Percentiles rank a stretch among this genome's conserved stretches.
phyloP scores from a whole-genome alignment of 2,888 invertebrate species.

The Gortyna flavago region DNA sequence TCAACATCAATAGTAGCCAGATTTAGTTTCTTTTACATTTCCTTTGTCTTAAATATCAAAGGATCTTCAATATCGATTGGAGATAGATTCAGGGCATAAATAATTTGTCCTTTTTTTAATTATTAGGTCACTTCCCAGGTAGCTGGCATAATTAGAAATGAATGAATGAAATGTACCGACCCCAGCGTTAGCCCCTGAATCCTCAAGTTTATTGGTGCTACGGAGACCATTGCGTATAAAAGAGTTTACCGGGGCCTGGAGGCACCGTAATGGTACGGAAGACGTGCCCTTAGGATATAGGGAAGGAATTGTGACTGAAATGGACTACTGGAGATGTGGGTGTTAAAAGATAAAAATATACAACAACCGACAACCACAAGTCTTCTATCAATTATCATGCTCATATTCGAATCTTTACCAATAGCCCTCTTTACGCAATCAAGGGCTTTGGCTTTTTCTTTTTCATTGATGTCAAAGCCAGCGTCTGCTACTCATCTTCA shows the following conservation, averaged over 20 bases:
- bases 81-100: background rate
- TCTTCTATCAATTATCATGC: too few species aligned
- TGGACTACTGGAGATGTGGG: background rate
- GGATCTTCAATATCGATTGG: constrained; percentile 28
- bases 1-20: constrained; percentile 45
- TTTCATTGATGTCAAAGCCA: background rate
- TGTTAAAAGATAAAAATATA: background rate
- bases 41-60: constrained; percentile 63
- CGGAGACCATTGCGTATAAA: background rate
- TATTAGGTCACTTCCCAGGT: background rate
- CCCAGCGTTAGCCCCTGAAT: background rate
- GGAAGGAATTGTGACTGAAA: background rate
- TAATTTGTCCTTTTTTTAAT: background rate
- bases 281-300: background rate
- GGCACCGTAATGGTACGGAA: background rate
- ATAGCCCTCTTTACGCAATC: background rate
- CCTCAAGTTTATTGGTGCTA: background rate
- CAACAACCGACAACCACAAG: too few species aligned
- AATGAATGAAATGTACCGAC: background rate
- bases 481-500: background rate
- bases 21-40: constrained; percentile 49
- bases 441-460: too few species aligned
- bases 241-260: background rate
- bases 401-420: background rate
- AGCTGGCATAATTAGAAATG: background rate